These are phyloP conservation scores for Aleiodes leptofemur DNA, from an alignment of 2,888 invertebrate genomes.

Conservation along the genomic window DNA sequence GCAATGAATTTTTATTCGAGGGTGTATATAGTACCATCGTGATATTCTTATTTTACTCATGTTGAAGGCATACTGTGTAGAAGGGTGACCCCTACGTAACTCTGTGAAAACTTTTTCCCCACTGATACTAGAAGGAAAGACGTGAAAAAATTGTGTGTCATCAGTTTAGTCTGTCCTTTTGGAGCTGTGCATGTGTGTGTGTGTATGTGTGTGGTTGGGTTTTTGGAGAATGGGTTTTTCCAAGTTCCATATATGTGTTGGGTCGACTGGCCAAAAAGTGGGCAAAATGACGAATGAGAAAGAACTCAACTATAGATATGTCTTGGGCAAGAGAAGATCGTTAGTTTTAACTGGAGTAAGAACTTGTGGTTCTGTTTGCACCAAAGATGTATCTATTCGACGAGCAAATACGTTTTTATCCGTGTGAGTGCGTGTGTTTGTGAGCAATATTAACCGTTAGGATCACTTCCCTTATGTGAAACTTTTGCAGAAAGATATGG, in stretches of 20 bases:
- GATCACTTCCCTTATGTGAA: constrained; percentile 20
- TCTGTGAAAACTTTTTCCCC: constrained; percentile 33
- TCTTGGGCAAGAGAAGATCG: constrained; percentile 8
- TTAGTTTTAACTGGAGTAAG: constrained; percentile 9
- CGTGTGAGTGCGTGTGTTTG: background rate
- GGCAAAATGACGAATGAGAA: constrained; percentile 39
- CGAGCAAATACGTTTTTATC: constrained; percentile 43
- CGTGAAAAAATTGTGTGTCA: constrained; percentile 57
- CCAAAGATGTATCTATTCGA: constrained; percentile 26
- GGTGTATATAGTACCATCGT: constrained; percentile 9
- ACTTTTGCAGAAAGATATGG: constrained; percentile 34
- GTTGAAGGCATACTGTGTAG: constrained; percentile 36
- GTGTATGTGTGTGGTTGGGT: constrained; percentile 27
- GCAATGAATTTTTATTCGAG: constrained; percentile 45
- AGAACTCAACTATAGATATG: constrained; percentile 19
- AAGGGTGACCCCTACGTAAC: constrained; percentile 11
- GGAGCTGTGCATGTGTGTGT: constrained; percentile 24
- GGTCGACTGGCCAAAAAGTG: constrained; percentile 22
- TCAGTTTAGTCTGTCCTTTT: constrained; percentile 50
- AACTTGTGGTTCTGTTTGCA: constrained; percentile 33
- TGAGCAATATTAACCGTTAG: constrained; percentile 6
- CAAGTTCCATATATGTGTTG: constrained; percentile 3
- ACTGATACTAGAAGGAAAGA: constrained; percentile 50
- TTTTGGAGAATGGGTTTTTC: constrained; percentile 3
- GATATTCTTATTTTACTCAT: constrained; percentile 36